phyloP scores from a whole-genome alignment of 2,113 vertebrate species.

The Pan troglodytes region NHGRI_mPanTro3-v2.1_pri NC_072402.2:1895001-1895500 shows the following conservation, averaged over 20 bases:
- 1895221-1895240: no score
- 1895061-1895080: fast-evolving
- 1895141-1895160: fast-evolving
- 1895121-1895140: fast-evolving
- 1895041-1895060: fast-evolving
- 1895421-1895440: fast-evolving
- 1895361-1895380: background rate
- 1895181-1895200: background rate
- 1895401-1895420: background rate
- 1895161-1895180: background rate
- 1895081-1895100: background rate
- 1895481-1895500: no score
- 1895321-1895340: fast-evolving
- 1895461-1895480: background rate
- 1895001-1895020: fast-evolving
- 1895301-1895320: background rate
- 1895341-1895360: fast-evolving
- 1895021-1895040: fast-evolving
- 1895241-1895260: background rate
- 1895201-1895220: background rate
- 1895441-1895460: fast-evolving
- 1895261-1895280: no score
- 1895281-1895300: no score
- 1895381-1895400: no score
- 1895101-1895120: background rate